Percentiles rank a stretch among this genome's conserved stretches.
These are phyloP conservation scores for Pterocles gutturalis DNA, from an alignment of 2,113 vertebrate genomes.

Conservation along the genomic window DNA sequence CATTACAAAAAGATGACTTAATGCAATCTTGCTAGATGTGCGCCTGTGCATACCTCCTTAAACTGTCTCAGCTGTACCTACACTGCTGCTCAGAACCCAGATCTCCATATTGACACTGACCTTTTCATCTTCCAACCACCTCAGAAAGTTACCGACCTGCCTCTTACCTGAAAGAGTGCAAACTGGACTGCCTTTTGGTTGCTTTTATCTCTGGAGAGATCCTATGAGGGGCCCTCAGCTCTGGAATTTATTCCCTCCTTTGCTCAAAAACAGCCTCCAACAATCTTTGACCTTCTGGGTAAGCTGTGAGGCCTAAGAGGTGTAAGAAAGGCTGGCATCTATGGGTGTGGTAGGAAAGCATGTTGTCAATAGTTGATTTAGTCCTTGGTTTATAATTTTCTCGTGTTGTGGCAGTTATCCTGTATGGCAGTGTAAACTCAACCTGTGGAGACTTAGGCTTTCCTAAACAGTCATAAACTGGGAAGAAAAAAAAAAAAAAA, in stretches of 20 bases:
- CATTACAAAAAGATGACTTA: not conserved
- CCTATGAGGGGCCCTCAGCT: not conserved
- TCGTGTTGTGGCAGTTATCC: not conserved
- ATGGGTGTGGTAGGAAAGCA: not conserved
- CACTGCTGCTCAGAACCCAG: not conserved
- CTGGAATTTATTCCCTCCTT: conserved; percentile 42
- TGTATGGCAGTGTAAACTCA: not conserved
- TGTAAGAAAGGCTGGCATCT: not conserved
- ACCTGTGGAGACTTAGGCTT: not conserved
- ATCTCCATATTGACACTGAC: not conserved
- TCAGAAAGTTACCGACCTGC: not conserved
- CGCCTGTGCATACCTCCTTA: not conserved
- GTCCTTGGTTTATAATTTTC: not conserved
- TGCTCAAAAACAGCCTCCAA: conserved; percentile 6
- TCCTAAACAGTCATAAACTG: not conserved
- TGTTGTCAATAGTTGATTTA: not conserved
- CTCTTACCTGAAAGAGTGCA: not conserved
- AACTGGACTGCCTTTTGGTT: not conserved
- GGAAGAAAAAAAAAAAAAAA: too few relatives aligned
- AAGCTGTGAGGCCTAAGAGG: not conserved
- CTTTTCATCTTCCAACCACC: not conserved
- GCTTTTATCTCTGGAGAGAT: conserved; percentile 28
- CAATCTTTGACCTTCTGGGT: conserved; percentile 35
- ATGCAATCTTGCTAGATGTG: not conserved
- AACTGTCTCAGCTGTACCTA: not conserved